These are phyloP conservation scores for Melanotaenia nigrans DNA, from an alignment of 2,797 vertebrate genomes.

Conservation along the genomic window DNA sequence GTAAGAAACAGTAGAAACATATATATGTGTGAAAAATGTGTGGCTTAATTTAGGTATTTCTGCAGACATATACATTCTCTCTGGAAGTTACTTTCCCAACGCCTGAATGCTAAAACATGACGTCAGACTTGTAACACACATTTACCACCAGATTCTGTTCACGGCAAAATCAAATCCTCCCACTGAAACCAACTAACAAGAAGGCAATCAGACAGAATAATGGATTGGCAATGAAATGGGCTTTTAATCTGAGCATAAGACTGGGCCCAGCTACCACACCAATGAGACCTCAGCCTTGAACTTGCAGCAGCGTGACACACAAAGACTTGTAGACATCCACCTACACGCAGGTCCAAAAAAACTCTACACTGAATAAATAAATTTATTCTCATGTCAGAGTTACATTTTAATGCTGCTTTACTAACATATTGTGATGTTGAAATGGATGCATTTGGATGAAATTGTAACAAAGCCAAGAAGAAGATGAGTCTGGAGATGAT, in stretches of 20 bases:
- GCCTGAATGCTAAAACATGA: slow-evolving; percentile 9
- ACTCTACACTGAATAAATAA: slow-evolving; percentile 12
- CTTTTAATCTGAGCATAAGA: slow-evolving; percentile 44
- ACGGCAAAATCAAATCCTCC: slow-evolving; percentile 45
- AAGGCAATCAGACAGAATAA: slow-evolving; percentile 57
- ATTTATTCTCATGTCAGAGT: slow-evolving; percentile 7
- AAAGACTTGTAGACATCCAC: not conserved
- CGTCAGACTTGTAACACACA: slow-evolving; percentile 29
- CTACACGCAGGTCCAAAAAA: slow-evolving; percentile 5
- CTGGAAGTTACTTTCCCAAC: not conserved
- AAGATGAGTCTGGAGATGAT: slow-evolving; percentile 10
- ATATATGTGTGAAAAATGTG: not conserved
- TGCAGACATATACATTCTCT: not conserved
- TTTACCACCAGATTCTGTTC: slow-evolving; percentile 14
- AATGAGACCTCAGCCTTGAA: slow-evolving; percentile 20
- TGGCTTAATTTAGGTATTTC: not conserved
- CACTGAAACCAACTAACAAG: slow-evolving; percentile 43
- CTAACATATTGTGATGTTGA: slow-evolving; percentile 20
- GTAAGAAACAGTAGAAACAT: not conserved
- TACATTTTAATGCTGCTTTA: slow-evolving; percentile 15
- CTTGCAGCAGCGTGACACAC: slow-evolving; percentile 6
- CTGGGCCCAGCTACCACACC: slow-evolving; percentile 16
- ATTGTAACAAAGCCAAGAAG: slow-evolving; percentile 15
- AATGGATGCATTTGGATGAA: slow-evolving; percentile 10
- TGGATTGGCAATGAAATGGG: slow-evolving; percentile 45